Evolutionary conservation across 2,113 vertebrate genomes (phyloP).

Genomic region (Psittacula cyanocephala): DNA sequence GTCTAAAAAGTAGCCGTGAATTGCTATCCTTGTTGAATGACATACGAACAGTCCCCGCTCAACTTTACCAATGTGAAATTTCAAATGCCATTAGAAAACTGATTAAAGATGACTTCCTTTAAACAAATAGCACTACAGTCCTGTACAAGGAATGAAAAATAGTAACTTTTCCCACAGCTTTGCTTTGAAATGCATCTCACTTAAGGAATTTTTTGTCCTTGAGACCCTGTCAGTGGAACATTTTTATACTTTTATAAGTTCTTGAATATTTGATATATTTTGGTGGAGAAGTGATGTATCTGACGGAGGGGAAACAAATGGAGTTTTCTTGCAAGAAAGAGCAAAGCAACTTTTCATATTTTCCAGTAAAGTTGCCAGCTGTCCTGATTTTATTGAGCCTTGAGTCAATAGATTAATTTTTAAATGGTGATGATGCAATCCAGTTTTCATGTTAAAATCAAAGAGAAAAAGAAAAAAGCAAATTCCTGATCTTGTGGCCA

Average conservation of each 20-base stretch:
- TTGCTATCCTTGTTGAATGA: slow-evolving; percentile 73
- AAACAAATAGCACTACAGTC: neutral
- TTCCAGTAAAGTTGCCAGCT: neutral
- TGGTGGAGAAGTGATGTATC: neutral
- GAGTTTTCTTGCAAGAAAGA: neutral
- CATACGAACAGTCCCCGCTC: slow-evolving; percentile 55
- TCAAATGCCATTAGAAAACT: neutral
- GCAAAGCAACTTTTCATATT: neutral
- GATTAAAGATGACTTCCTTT: neutral
- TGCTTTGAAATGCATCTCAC: neutral
- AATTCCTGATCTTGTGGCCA: neutral
- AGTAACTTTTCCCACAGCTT: neutral
- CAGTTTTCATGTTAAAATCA: neutral
- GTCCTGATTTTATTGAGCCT: neutral
- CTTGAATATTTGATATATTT: neutral
- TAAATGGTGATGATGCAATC: neutral
- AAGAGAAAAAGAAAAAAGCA: neutral
- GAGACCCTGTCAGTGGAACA: neutral
- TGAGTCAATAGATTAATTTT: neutral
- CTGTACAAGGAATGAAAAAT: neutral
- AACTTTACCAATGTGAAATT: neutral
- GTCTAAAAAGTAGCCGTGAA: slow-evolving; percentile 78
- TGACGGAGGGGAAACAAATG: neutral
- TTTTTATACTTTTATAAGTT: slow-evolving; percentile 1
- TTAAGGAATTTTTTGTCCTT: neutral